Conservation (phyloP, 2,888 invertebrate genomes). For the Amphiduros pacificus region DNA sequence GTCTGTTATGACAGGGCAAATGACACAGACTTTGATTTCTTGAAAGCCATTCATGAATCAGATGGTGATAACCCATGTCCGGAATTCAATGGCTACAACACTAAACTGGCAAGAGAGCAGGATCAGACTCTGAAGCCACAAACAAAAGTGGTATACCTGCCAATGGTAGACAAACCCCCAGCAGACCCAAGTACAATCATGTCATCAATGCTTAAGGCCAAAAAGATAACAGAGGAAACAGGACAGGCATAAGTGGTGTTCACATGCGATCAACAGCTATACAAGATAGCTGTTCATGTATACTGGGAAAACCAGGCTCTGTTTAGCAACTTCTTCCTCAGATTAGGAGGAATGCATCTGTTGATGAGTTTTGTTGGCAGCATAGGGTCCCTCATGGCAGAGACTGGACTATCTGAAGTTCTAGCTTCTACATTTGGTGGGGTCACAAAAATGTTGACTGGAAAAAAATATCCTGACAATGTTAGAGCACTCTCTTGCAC, state of each 20-base stretch:
- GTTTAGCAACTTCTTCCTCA: conserved; percentile 13
- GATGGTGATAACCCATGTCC: neutral
- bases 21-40: conserved; percentile 2
- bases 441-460: conserved; percentile 3
- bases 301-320: conserved; percentile 12
- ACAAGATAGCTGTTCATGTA: conserved; percentile 14
- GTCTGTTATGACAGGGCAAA: neutral
- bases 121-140: neutral
- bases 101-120: neutral
- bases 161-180: conserved; percentile 15
- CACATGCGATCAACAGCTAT: conserved; percentile 18
- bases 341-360: conserved; percentile 18
- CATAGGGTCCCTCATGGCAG: conserved; percentile 18
- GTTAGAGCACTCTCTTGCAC: neutral
- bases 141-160: conserved; percentile 14
- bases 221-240: conserved; percentile 4
- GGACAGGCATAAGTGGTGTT: conserved; percentile 14
- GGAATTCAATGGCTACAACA: neutral
- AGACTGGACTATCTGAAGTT: conserved; percentile 11
- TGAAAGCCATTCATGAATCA: neutral
- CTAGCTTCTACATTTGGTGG: conserved; percentile 10
- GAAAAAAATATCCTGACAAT: neutral
- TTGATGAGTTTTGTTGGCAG: conserved; percentile 16
- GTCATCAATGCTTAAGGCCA: conserved; percentile 10
- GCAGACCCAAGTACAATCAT: conserved; percentile 7